Evolutionary conservation across 2,888 invertebrate species (phyloP), one percentile per base, ranked within the genome.

Genomic region (Pantelozetes paolii): DNA sequence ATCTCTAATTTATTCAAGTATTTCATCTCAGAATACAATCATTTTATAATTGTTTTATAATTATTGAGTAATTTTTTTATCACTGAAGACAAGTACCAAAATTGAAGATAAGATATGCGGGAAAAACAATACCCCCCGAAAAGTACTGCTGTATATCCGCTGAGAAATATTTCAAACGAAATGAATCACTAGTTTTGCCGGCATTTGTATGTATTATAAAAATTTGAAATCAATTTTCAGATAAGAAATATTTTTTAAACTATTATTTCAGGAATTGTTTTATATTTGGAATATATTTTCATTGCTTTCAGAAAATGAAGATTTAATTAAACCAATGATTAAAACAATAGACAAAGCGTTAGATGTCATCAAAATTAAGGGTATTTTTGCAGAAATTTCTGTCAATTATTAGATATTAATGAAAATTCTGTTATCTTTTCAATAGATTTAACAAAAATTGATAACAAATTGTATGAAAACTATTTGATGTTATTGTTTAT

Each of bases 71-170:
- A 8, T 50, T 50, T 18, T 50, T n/a, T 9, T 50, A n/a, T 50
- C 15, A 8, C 15, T 20, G 50, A 50, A 59, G 59, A 28, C 26
- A 13, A 79, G 91, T 92, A 6, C 91, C 94, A 1, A 85, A 85
- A 72, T 88, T 89, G 82, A 92, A 92, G 80, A 92, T 94, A 81
- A 87, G 91, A 74, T 92, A 98, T 73, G 95, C 96, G 40, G 97
- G 98, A 0, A 96, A 97, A 83, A 96, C 95, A 0, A 84, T 98
- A 77, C 97, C 97, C 1, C 90, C 97, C 88, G 97, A 98, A 83
- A 98, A 98, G 83, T 97, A 96, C 83, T 90, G 91, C 64, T 87
- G 92, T n/a, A 90, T 89, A 81, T 92, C 92, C 78, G 87, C 92
- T 59, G 87, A 88, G 77, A 86, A 94, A 71, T 96, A 88, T 83